These are phyloP conservation scores for Drosophila busckii DNA, from an alignment of 1,140 invertebrate species.

Conservation along the genomic window DNA sequence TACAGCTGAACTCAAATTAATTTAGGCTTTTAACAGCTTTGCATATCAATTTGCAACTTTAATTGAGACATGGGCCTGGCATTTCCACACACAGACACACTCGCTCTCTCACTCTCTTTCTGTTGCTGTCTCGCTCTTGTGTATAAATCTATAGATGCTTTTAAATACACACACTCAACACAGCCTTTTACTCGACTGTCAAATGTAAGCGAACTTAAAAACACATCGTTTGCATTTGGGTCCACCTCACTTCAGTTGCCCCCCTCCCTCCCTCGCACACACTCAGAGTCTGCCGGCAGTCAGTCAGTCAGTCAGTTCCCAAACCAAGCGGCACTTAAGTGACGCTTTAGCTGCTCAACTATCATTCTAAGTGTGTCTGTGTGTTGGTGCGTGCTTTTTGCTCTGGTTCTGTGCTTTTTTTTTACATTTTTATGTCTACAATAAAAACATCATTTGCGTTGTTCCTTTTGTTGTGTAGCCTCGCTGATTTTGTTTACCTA, in stretches of 20 bases:
- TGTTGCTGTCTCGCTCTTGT: constrained; percentile 2
- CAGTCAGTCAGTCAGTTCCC: neutral
- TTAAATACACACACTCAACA: constrained; percentile 49
- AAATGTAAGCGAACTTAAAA: constrained; percentile 76
- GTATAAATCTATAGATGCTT: constrained; percentile 40
- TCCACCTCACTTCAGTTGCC: neutral
- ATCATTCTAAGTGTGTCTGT: constrained; percentile 43
- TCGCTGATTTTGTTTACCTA: constrained; percentile 74
- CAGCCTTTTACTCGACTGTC: constrained; percentile 56
- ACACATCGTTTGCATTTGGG: constrained; percentile 72
- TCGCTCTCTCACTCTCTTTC: neutral
- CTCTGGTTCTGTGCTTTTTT: constrained; percentile 33
- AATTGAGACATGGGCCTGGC: constrained; percentile 37
- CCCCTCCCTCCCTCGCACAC: neutral
- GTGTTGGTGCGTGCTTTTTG: constrained; percentile 9
- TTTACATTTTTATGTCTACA: constrained; percentile 64
- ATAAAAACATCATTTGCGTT: constrained; percentile 72
- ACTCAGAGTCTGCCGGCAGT: neutral
- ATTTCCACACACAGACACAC: constrained; percentile 4
- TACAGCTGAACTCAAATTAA: too few species aligned
- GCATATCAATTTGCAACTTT: constrained; percentile 33
- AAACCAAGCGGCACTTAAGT: constrained; percentile 61
- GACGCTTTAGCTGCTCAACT: constrained; percentile 72
- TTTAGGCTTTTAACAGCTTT: too few species aligned
- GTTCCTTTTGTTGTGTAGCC: constrained; percentile 66